Conservation (phyloP, 2,113 vertebrate genomes). For the Dromas ardeola region DNA sequence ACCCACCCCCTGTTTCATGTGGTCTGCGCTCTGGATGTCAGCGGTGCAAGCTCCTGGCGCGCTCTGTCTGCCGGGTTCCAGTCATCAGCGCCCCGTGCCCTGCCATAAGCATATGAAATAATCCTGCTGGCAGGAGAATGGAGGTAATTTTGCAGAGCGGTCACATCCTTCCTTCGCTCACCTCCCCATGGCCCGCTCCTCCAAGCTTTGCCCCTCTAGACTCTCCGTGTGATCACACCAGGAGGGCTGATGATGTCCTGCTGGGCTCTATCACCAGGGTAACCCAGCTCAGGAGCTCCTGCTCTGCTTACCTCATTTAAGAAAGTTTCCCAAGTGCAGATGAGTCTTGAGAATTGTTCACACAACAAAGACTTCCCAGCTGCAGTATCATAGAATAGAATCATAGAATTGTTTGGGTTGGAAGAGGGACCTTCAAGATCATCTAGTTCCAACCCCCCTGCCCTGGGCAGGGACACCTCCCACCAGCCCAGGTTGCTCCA, state of each 20-base stretch:
- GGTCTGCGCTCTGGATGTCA: neutral
- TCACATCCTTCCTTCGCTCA: neutral
- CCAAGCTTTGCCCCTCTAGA: neutral
- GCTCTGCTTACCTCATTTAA: neutral
- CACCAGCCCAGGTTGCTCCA: neutral
- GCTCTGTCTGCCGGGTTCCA: neutral
- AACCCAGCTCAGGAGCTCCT: neutral
- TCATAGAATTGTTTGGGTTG: neutral
- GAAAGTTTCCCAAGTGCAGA: neutral
- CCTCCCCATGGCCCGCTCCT: fast-evolving
- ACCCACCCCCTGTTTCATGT: neutral
- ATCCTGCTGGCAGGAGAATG: neutral
- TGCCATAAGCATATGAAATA: neutral
- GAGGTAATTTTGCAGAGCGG: neutral
- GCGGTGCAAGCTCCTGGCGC: fast-evolving
- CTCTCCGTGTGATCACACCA: neutral
- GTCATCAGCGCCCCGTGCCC: neutral
- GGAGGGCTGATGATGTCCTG: neutral
- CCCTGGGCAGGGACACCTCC: neutral
- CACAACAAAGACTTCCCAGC: neutral
- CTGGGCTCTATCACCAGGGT: neutral
- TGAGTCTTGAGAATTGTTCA: neutral
- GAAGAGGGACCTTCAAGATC: neutral
- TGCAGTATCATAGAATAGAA: neutral
- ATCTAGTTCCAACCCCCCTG: neutral